Evolutionary conservation across 2,797 vertebrate species (phyloP), one percentile per base, ranked within the genome.

Genomic region (Megalops cyprinoides): DNA sequence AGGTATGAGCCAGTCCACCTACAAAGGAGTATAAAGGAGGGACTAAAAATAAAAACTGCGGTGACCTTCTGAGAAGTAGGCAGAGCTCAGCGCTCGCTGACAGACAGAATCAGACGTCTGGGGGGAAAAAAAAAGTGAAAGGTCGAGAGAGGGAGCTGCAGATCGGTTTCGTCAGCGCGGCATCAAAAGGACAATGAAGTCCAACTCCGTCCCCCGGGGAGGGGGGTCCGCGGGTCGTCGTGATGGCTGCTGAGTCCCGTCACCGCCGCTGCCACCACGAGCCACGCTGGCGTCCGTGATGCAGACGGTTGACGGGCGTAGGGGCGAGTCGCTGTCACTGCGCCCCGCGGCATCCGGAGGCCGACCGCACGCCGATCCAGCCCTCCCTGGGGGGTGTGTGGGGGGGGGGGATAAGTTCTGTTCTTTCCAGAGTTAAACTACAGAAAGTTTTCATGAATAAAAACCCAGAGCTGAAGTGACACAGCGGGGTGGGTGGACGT

Each of bases 101-200:
- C 76, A n/a, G 76, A 60, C 76, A 60, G 53, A 55, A 53, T 31
- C 37, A 44, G 39, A 18, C 76, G 53, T 42, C 60, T 25, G n/a
- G 76, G 53, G n/a, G n/a, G n/a, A n/a, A n/a, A n/a, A 58, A 60
- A 55, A 60, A 23, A n/a, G 31, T 34, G 53, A 60, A 53, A 77
- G 76, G 53, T 15, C n/a, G 4, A 5, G n/a, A 12, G 76, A 39
- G n/a, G 34, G 53, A 77, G 39, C 53, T 8, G 3, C 20, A 42
- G 76, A 60, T 77, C 7, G 55, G 55, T 77, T 77, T 42, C 12
- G 23, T 23, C n/a, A 60, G 34, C 77, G 55, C 58, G 20, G 76
- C 34, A 77, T 60, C 55, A 60, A 28, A 77, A 77, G 65, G 48
- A 76, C 74, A 76, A 39, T 12, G 37, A 60, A 60, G 37, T 46